phyloP scores from a whole-genome alignment of 2,888 invertebrate genomes.

The Liposcelis brunnea region DNA sequence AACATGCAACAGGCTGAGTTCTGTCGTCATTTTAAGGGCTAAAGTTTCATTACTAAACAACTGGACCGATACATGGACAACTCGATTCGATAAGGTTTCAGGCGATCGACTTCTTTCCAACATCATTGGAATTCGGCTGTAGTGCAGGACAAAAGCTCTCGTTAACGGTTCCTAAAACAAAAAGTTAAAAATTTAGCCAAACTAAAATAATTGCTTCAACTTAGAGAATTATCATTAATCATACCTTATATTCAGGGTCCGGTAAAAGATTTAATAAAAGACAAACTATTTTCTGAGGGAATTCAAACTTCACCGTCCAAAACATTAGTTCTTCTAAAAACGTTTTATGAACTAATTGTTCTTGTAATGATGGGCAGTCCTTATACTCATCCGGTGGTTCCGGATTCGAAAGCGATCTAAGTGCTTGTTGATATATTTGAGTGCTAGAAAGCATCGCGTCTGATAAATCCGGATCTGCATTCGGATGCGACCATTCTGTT shows the following conservation, averaged over 20 bases:
- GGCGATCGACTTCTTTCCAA: constrained; percentile 71
- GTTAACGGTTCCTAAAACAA: constrained; percentile 68
- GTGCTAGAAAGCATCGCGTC: constrained; percentile 43
- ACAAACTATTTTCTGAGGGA: constrained; percentile 92
- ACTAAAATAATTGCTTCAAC: not conserved
- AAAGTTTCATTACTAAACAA: constrained; percentile 87
- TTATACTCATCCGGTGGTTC: constrained; percentile 58
- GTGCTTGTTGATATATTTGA: constrained; percentile 60
- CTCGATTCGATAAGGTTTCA: constrained; percentile 83
- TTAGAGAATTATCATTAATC: constrained; percentile 10
- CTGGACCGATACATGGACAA: constrained; percentile 94
- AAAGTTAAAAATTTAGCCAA: constrained; percentile 12
- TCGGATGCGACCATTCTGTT: constrained; percentile 30
- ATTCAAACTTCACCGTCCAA: constrained; percentile 95
- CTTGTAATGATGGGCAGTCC: constrained; percentile 60
- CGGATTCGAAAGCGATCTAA: constrained; percentile 60
- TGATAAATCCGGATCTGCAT: too few relatives aligned
- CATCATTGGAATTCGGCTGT: constrained; percentile 84
- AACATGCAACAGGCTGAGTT: constrained; percentile 75
- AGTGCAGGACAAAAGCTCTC: constrained; percentile 88
- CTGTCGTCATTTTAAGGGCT: constrained; percentile 79
- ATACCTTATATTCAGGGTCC: constrained; percentile 81
- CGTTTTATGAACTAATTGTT: constrained; percentile 61
- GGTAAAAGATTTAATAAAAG: constrained; percentile 88
- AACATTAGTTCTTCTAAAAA: constrained; percentile 90